Evolutionary conservation across 2,113 vertebrate genomes (phyloP).

Genomic region (Barnardius zonarius): DNA sequence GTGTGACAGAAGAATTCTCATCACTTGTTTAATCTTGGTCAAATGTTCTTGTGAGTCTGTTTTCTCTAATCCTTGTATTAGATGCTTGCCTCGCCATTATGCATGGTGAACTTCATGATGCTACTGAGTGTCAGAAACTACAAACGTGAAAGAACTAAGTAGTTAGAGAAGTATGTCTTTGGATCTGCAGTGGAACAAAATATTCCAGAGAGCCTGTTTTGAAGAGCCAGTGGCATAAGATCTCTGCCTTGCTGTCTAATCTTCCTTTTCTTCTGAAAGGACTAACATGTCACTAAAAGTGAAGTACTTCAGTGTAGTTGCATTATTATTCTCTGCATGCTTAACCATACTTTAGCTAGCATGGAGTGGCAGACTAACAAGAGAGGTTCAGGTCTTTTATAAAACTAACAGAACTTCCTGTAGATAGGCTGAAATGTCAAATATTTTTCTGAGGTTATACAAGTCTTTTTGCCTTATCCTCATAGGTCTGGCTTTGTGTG

Average conservation of each 20-base stretch:
- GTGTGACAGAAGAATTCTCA: not conserved
- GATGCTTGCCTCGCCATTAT: not conserved
- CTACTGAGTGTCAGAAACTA: not conserved
- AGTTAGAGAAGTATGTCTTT: not conserved
- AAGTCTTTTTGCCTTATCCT: not conserved
- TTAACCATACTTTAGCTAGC: not conserved
- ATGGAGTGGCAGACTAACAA: constrained; percentile 13
- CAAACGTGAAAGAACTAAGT: not conserved
- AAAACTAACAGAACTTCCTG: not conserved
- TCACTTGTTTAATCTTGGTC: not conserved
- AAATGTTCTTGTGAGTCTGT: not conserved
- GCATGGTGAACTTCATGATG: not conserved
- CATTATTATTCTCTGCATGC: not conserved
- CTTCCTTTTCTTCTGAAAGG: not conserved
- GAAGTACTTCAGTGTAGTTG: not conserved
- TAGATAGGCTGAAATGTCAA: not conserved
- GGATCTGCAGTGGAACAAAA: constrained; percentile 3
- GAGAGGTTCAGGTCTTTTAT: not conserved
- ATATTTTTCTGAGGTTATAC: not conserved
- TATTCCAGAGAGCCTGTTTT: not conserved
- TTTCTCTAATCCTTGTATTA: not conserved
- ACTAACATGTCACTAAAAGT: not conserved
- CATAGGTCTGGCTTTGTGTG: not conserved
- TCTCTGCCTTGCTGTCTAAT: not conserved
- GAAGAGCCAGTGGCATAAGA: not conserved